Base-by-base conservation (phyloP, 2,797 vertebrate genomes). In the Pelochelys cantorii region DNA sequence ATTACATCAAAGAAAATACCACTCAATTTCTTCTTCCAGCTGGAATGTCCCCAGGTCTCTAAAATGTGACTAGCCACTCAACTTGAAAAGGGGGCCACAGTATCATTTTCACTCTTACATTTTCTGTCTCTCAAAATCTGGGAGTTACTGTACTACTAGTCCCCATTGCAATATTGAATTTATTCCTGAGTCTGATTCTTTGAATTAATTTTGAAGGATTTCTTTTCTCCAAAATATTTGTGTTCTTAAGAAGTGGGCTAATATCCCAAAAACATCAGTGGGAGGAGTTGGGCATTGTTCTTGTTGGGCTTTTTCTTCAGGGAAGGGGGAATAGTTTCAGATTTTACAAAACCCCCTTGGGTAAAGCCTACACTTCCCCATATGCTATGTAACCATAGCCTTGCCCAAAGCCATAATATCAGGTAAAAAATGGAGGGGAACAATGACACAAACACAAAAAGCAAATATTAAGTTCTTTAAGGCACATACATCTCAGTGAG, bases 61-160 rank as follows among this genome's bases (percentile, higher is more conserved):
- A 60, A 60, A 60, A 60, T 13, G 13, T 60, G 15, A 48, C 42
- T 48, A 48, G 42, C 42, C 42, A 48, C 42, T 48, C 42, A 48
- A 48, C 7, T 48, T 48, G 42, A 48, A 48, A 48, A 48, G 42
- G 7, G 31, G 62, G 31, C 15, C 8, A 65, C 2, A 31, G 8
- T n/a, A 65, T 65, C 31, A 42, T 29, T 2, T 74, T 83, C 52
- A 65, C 29, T 55, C 77, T 37, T 15, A 42, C 23, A 71, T 89
- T 25, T 62, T 68, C 18, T 3, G 3, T 8, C 59, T 90, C 7
- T n/a, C 10, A 65, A 80, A 83, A 88, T 34, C 60, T 54, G 48
- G 0, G 37, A 60, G 20, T 6, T 11, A 7, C 42, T 25, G 87
- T 89, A 1, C 1, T 1, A 37, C 31, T 65, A 18, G n/a, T n/a